A percentile compares a stretch with the other conserved stretches of the same genome.
These are phyloP conservation scores for Philypnodon macrostomus DNA, from an alignment of 2,797 vertebrate species.

Conservation along the genomic window DNA sequence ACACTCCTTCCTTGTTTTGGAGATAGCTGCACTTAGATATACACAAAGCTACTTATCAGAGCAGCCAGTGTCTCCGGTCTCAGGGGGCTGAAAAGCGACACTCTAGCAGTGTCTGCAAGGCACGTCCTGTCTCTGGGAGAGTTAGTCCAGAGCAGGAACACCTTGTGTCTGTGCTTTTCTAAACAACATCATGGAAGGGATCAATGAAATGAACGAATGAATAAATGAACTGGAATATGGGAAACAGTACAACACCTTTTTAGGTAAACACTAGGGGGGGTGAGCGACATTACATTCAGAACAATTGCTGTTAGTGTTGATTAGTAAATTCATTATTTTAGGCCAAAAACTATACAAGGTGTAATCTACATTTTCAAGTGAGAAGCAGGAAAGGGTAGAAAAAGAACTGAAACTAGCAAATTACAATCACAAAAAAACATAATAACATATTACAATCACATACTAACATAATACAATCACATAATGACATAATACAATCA, in stretches of 20 bases:
- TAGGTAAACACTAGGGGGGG: background rate
- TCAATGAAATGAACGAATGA: too few species aligned
- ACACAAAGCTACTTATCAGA: conserved; percentile 53
- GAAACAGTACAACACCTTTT: background rate
- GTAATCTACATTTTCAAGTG: too few species aligned
- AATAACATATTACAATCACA: too few species aligned
- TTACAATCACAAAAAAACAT: too few species aligned
- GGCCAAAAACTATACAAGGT: too few species aligned
- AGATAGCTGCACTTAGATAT: conserved; percentile 61
- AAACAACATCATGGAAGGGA: conserved; percentile 1
- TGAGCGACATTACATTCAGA: background rate
- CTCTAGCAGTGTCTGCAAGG: conserved; percentile 35
- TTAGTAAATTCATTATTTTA: too few species aligned
- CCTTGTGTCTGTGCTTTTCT: conserved; percentile 4
- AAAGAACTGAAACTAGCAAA: too few species aligned
- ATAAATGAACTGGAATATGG: conserved; percentile 12
- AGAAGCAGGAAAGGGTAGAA: too few species aligned
- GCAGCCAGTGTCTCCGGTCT: conserved; percentile 48
- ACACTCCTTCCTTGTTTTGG: conserved; percentile 68
- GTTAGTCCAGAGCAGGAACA: conserved; percentile 14
- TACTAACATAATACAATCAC: too few species aligned
- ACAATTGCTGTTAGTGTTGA: background rate
- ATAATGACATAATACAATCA: too few species aligned
- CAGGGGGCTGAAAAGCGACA: conserved; percentile 54
- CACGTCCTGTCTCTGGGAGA: conserved; percentile 32